Evolutionary conservation across 2,888 invertebrate genomes (phyloP).

Genomic region (Colostygia pectinataria): DNA sequence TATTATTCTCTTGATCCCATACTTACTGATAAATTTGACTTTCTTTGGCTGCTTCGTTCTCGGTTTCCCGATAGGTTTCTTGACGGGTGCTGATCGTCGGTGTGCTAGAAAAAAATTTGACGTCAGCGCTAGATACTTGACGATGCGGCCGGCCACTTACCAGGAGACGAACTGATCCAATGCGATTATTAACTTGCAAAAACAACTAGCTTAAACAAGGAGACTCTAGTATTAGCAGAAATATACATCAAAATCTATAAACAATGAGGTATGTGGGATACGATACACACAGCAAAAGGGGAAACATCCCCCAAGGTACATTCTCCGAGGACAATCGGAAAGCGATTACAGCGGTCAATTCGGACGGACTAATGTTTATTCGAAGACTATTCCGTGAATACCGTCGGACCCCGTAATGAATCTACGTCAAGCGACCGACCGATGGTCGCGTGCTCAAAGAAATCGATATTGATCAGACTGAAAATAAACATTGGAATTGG

Average conservation of each 20-base stretch:
- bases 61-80: slow-evolving; percentile 91
- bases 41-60: slow-evolving; percentile 94
- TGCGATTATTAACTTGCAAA: slow-evolving; percentile 6
- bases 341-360: slow-evolving; percentile 60
- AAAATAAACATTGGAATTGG: slow-evolving; percentile 42
- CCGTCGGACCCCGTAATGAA: slow-evolving; percentile 43
- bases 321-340: slow-evolving; percentile 57
- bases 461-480: slow-evolving; percentile 53
- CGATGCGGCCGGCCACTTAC: slow-evolving; percentile 32
- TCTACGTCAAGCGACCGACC: slow-evolving; percentile 38
- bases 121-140: slow-evolving; percentile 46
- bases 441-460: slow-evolving; percentile 52
- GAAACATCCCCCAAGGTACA: slow-evolving; percentile 48
- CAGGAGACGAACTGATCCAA: slow-evolving; percentile 43
- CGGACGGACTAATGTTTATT: slow-evolving; percentile 63
- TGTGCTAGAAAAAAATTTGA: slow-evolving; percentile 58
- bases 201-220: slow-evolving; percentile 2
- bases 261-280: slow-evolving; percentile 22
- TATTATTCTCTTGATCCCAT: slow-evolving; percentile 33
- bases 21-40: slow-evolving; percentile 96
- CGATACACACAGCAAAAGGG: slow-evolving; percentile 40
- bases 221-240: too few species aligned
- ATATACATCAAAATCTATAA: slow-evolving; percentile 12
- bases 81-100: slow-evolving; percentile 86
- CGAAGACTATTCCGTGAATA: slow-evolving; percentile 52